phyloP scores from a whole-genome alignment of 2,797 vertebrate species.

The Spondyliosoma cantharus region DNA sequence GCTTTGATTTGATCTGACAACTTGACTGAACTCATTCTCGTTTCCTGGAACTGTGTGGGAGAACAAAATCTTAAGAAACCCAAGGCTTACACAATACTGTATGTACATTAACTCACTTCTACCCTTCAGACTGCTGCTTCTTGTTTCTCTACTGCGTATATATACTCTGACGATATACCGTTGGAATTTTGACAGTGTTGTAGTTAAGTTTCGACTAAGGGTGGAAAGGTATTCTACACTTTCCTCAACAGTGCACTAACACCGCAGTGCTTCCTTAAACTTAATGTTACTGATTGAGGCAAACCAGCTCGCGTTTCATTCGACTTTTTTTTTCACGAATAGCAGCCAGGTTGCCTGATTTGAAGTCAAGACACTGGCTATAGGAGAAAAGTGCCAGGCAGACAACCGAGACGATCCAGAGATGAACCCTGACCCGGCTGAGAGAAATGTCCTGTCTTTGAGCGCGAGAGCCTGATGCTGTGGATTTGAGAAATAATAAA shows the following conservation, averaged over 20 bases:
- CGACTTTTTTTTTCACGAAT: conserved; percentile 3
- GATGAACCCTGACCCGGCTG: conserved; percentile 46
- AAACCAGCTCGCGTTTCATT: conserved; percentile 5
- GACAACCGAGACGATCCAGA: conserved; percentile 48
- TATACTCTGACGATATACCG: neutral
- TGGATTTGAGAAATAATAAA: conserved; percentile 63
- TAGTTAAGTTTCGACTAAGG: conserved; percentile 2
- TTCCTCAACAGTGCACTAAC: neutral
- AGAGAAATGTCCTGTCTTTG: conserved; percentile 21
- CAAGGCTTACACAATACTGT: neutral
- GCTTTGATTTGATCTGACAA: conserved; percentile 56
- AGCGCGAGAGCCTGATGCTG: conserved; percentile 14
- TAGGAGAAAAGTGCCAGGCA: conserved; percentile 39
- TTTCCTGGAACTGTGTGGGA: conserved; percentile 37
- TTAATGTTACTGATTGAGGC: conserved; percentile 19
- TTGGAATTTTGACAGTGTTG: conserved; percentile 12
- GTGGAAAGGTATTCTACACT: neutral
- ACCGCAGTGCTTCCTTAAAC: conserved; percentile 18
- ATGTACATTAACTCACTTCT: conserved; percentile 44
- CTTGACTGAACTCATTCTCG: conserved; percentile 42
- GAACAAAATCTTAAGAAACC: conserved; percentile 20
- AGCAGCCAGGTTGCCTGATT: conserved; percentile 6
- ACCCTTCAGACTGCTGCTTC: conserved; percentile 13
- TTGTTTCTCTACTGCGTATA: neutral
- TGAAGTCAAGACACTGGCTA: conserved; percentile 15